Base-by-base conservation (phyloP, 2,113 vertebrate species). In the Myiozetetes cayanensis region DNA sequence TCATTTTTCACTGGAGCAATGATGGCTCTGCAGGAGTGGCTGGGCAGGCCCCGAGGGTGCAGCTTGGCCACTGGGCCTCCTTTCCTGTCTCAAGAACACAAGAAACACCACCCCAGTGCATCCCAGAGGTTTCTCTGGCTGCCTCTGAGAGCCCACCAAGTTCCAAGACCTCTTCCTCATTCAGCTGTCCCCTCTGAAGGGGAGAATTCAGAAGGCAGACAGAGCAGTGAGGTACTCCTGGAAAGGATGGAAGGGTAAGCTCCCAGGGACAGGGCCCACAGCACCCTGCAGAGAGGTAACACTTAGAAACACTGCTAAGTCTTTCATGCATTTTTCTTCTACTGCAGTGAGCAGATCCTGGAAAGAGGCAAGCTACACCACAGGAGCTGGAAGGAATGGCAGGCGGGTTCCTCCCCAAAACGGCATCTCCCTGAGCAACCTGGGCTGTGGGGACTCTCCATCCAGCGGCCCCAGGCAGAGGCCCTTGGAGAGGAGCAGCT, bases 401-500 rank as follows among this genome's bases (percentile, higher is more conserved):
- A 84, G 90, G 24, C 55, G 77, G 28, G 50, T 39, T 82, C 44
- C 44, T 59, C 37, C 74, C 50, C 0, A 0, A 43, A 90, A 62
- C 4, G 24, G 22, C 67, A 68, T 31, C 62, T 85, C 39, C 77
- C 31, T 9, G 28, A 89, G 81, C 65, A 81, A 52, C 68, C 21
- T 2, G 8, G 49, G 50, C 77, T 72, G 70, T 8, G 14, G 15
- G 66, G 37, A 67, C 58, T 22, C 5, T 43, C 11, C 52, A 58
- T 39, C 20, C 66, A 7, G 15, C 4, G 21, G 50, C 50, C 56
- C 4, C 0, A 3, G 33, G 47, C 2, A 3, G 72, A 8, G 2
- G 65, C 30, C 47, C 1, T 1, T 14, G 49, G 71, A 75, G 62
- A 72, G 19, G 22, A 39, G 65, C 53, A 63, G 56, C 0, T 0